Conservation (phyloP, 2,113 vertebrate species). For the Ardeotis arabs region DNA sequence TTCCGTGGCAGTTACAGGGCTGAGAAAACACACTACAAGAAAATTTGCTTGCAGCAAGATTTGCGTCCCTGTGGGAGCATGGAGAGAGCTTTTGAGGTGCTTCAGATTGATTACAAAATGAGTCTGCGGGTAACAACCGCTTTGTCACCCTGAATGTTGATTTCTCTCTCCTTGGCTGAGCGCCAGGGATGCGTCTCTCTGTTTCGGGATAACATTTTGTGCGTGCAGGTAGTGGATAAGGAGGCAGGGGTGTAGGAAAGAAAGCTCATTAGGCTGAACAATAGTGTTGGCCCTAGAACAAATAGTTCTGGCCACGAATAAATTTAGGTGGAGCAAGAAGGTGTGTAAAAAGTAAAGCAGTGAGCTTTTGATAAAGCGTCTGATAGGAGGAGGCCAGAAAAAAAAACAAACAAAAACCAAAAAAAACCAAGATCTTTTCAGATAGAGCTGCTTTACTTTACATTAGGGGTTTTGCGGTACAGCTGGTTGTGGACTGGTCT, state of each 20-base stretch:
- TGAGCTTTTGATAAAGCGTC: not conserved
- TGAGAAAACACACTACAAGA: not conserved
- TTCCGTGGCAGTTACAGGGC: slow-evolving; percentile 20
- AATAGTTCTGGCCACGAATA: not conserved
- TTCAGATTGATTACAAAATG: not conserved
- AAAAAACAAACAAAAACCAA: not conserved
- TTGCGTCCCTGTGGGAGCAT: not conserved
- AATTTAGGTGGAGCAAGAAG: not conserved
- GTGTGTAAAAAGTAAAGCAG: not conserved
- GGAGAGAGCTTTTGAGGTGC: not conserved
- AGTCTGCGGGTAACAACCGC: not conserved
- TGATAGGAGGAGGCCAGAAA: not conserved
- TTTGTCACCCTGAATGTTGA: not conserved
- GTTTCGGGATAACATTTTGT: not conserved
- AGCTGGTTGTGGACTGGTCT: not conserved
- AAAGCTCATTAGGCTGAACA: not conserved
- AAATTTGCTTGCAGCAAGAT: slow-evolving; percentile 15
- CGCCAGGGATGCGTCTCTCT: not conserved
- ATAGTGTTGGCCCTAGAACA: not conserved
- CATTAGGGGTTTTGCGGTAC: not conserved
- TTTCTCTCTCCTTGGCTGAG: not conserved
- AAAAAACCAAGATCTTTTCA: not conserved
- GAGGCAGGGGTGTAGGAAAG: not conserved
- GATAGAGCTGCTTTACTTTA: not conserved
- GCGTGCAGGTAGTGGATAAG: not conserved